Conservation (phyloP, 2,113 vertebrate species). For the Hypomesus transpacificus region DNA sequence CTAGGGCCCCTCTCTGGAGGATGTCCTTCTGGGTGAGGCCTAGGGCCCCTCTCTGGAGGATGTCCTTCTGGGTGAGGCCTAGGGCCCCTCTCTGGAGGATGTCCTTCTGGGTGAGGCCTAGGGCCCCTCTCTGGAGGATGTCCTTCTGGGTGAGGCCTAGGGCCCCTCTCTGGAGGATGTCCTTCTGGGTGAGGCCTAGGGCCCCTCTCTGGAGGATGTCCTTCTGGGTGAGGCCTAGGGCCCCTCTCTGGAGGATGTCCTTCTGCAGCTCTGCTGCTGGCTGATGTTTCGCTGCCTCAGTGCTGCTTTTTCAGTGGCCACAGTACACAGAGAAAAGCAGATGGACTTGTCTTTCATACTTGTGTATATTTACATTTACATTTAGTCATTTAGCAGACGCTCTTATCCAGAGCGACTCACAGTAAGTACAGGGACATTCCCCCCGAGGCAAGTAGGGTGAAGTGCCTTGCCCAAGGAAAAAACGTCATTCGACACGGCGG, state of each 20-base stretch:
- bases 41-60: slow-evolving; percentile 1
- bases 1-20: slow-evolving; percentile 1
- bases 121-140: slow-evolving; percentile 4
- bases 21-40: background rate
- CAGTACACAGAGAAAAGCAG: too few species aligned
- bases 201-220: slow-evolving; percentile 1
- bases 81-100: slow-evolving; percentile 1
- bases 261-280: background rate
- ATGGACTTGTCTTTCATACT: too few species aligned
- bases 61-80: background rate
- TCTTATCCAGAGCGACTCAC: too few species aligned
- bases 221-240: background rate
- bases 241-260: background rate
- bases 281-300: too few species aligned
- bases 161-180: slow-evolving; percentile 1
- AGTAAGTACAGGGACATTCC: too few species aligned
- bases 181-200: background rate
- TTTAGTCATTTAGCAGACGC: too few species aligned
- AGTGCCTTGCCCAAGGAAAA: too few species aligned
- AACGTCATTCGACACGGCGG: too few species aligned
- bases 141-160: background rate
- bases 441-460: too few species aligned
- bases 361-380: too few species aligned
- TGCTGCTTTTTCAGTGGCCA: too few species aligned
- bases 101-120: background rate